Percentiles rank a stretch among this genome's conserved stretches.
Conservation (phyloP, 2,888 invertebrate genomes). For the Eumacrocentrus americanus region DNA sequence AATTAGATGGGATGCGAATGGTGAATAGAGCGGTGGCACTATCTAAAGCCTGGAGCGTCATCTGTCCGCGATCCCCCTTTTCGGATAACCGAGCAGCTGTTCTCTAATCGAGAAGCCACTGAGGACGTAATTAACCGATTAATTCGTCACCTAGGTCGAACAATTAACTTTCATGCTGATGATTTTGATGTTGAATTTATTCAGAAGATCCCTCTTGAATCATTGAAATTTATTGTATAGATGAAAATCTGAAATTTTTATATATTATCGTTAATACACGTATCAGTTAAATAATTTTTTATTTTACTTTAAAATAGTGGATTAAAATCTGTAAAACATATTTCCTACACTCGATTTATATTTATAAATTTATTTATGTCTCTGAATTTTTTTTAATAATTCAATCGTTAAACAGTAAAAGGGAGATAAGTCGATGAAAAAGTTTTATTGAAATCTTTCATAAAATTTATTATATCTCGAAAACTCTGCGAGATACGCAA, state of each 20-base stretch:
- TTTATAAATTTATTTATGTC: too few relatives aligned
- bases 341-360: too few relatives aligned
- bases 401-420: too few relatives aligned
- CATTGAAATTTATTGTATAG: neutral
- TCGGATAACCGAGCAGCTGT: conserved; percentile 32
- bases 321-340: neutral
- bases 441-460: too few relatives aligned
- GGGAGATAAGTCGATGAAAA: too few relatives aligned
- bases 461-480: too few relatives aligned
- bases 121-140: conserved; percentile 30
- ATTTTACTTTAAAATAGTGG: too few relatives aligned
- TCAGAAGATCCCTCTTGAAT: neutral
- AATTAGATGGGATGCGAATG: conserved; percentile 22
- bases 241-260: neutral
- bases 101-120: conserved; percentile 17
- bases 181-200: neutral
- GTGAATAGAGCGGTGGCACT: neutral
- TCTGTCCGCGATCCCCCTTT: conserved; percentile 26
- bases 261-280: neutral
- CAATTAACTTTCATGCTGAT: neutral
- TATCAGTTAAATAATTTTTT: too few relatives aligned
- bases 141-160: conserved; percentile 20
- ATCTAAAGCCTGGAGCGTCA: conserved; percentile 29
- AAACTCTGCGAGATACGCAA: too few relatives aligned
- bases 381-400: too few relatives aligned